A percentile compares a stretch with the other conserved stretches of the same genome.
Evolutionary conservation across 1,140 invertebrate genomes (phyloP).

Genomic region (Oryzaephilus surinamensis): DNA sequence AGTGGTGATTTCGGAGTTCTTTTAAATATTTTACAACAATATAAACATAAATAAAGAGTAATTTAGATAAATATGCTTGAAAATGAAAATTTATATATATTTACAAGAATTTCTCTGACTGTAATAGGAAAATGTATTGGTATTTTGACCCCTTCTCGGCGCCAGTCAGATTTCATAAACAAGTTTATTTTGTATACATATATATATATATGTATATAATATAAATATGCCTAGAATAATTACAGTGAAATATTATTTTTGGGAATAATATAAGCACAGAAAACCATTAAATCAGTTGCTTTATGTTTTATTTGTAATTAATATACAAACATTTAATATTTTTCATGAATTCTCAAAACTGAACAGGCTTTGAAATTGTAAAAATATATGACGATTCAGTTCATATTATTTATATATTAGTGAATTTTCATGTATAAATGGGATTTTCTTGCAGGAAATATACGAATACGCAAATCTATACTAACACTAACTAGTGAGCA

Average conservation of each 20-base stretch:
- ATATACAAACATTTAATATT: too few relatives aligned
- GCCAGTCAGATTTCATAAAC: constrained; percentile 35
- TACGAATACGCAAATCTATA: too few relatives aligned
- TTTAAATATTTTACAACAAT: too few relatives aligned
- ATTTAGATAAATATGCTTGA: constrained; percentile 11
- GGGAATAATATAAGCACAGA: constrained; percentile 28
- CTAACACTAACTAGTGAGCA: too few relatives aligned
- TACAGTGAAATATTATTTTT: constrained; percentile 37
- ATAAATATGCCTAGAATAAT: constrained; percentile 31
- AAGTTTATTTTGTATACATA: constrained; percentile 35
- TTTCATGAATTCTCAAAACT: constrained; percentile 14
- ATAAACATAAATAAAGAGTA: constrained; percentile 12
- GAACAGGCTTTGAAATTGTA: constrained; percentile 15
- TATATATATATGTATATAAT: constrained; percentile 25
- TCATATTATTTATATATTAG: too few relatives aligned
- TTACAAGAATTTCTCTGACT: constrained; percentile 4
- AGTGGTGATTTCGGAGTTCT: too few relatives aligned
- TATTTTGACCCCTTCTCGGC: constrained; percentile 33
- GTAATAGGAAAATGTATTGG: constrained; percentile 28
- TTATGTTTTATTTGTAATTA: too few relatives aligned
- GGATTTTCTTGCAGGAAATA: too few relatives aligned
- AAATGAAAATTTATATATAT: constrained; percentile 12
- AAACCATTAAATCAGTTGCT: constrained; percentile 25
- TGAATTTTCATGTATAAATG: too few relatives aligned
- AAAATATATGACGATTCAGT: too few relatives aligned